phyloP scores from a whole-genome alignment of 2,113 vertebrate genomes.

The Rissa tridactyla region DNA sequence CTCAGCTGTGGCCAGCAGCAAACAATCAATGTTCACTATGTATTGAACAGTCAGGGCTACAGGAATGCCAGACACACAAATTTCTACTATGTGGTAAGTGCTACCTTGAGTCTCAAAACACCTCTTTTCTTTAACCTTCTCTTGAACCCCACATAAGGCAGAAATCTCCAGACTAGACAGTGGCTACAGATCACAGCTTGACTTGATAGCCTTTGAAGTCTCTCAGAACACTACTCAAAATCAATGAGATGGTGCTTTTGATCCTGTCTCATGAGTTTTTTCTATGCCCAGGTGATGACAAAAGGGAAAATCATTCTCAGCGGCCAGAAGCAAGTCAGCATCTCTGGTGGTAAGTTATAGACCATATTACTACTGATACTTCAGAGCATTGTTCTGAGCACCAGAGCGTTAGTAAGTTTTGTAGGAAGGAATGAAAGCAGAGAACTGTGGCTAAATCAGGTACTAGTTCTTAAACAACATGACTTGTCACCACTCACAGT shows the following conservation, averaged over 20 bases:
- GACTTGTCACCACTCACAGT: neutral
- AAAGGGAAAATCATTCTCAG: slow-evolving; percentile 72
- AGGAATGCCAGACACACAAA: neutral
- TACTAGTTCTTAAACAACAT: neutral
- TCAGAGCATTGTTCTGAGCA: neutral
- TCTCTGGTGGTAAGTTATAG: slow-evolving; percentile 47
- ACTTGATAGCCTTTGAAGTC: neutral
- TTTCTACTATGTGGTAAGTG: slow-evolving; percentile 73
- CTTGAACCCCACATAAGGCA: neutral
- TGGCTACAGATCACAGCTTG: neutral
- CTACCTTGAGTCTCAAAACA: neutral
- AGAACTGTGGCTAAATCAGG: neutral
- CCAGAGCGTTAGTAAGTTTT: neutral
- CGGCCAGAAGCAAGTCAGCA: slow-evolving; percentile 61
- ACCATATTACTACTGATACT: neutral
- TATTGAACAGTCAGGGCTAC: slow-evolving; percentile 53
- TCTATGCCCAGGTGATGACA: slow-evolving; percentile 72
- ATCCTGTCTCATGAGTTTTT: neutral
- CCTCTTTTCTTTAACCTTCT: neutral
- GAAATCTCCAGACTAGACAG: neutral
- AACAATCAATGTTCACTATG: slow-evolving; percentile 22
- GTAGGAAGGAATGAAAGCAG: neutral
- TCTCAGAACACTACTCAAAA: neutral
- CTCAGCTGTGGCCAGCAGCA: slow-evolving; percentile 63
- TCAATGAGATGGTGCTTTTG: neutral